Evolutionary conservation across 2,888 invertebrate genomes (phyloP).

Genomic region (Julus scandinavius): DNA sequence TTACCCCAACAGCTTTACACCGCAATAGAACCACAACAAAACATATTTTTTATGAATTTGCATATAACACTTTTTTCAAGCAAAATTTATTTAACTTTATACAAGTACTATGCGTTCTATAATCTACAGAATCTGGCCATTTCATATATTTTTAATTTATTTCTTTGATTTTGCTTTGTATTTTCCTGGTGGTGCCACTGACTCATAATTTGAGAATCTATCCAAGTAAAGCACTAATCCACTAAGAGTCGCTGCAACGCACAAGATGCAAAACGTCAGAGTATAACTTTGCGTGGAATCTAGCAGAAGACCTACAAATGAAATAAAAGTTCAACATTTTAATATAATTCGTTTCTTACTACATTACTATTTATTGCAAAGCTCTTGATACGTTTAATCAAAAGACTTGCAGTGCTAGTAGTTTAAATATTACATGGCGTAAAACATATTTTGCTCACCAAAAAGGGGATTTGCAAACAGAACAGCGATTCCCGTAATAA

Average conservation of each 20-base stretch:
- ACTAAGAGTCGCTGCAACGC: neutral
- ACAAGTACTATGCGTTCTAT: no score
- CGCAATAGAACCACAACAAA: no score
- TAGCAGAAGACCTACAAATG: slow-evolving; percentile 70
- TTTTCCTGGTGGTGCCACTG: slow-evolving; percentile 5
- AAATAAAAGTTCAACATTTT: no score
- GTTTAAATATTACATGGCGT: neutral
- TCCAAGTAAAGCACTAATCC: slow-evolving; percentile 50
- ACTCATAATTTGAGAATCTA: slow-evolving; percentile 44
- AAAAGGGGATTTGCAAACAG: slow-evolving; percentile 79
- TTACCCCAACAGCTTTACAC: no score
- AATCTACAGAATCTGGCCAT: neutral
- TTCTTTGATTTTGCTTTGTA: neutral
- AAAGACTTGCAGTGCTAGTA: neutral
- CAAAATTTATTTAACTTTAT: no score
- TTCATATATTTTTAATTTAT: neutral
- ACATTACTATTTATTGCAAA: neutral
- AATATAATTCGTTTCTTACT: neutral
- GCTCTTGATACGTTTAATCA: neutral
- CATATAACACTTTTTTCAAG: no score
- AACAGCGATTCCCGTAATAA: slow-evolving; percentile 80
- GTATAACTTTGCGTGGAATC: slow-evolving; percentile 79
- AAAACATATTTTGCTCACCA: slow-evolving; percentile 66
- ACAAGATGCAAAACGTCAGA: slow-evolving; percentile 80
- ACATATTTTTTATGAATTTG: no score